Percentiles rank a stretch among this genome's conserved stretches.
phyloP scores from a whole-genome alignment of 1,140 invertebrate species.

The Choristoneura fumiferana region DNA sequence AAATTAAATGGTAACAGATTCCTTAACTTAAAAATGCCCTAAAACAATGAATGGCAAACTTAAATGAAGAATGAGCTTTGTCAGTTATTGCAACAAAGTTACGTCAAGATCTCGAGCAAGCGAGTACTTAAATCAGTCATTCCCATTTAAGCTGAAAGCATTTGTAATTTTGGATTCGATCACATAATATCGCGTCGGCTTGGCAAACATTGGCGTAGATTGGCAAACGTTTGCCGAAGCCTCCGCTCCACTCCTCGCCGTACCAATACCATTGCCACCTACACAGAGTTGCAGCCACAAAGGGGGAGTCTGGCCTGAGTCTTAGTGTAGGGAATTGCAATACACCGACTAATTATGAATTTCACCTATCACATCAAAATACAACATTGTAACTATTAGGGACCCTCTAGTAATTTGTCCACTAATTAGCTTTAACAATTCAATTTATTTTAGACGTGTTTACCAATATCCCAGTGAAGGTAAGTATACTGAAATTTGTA shows the following conservation, averaged over 20 bases:
- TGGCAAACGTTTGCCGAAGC: constrained; percentile 20
- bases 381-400: constrained; percentile 64
- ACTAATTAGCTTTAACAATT: constrained; percentile 66
- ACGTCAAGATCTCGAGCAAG: background rate
- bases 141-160: background rate
- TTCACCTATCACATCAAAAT: constrained; percentile 62
- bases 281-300: constrained; percentile 40
- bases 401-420: constrained; percentile 51
- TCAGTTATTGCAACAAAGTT: background rate
- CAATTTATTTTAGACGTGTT: constrained; percentile 63
- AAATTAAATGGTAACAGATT: constrained; percentile 17
- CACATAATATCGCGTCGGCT: background rate
- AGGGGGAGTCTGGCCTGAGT: constrained; percentile 57
- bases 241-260: constrained; percentile 20
- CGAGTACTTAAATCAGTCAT: background rate
- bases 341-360: constrained; percentile 65
- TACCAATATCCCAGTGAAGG: constrained; percentile 37
- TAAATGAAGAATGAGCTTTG: background rate
- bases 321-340: constrained; percentile 43
- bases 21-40: constrained; percentile 6
- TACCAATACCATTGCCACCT: constrained; percentile 24
- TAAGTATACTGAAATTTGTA: constrained; percentile 49
- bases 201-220: constrained; percentile 7
- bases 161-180: constrained; percentile 11
- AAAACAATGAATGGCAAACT: constrained; percentile 13